Percentiles rank a stretch among this genome's conserved stretches.
Evolutionary conservation across 2,113 vertebrate species (phyloP).

Genomic region (Chlamydotis undulata): DNA sequence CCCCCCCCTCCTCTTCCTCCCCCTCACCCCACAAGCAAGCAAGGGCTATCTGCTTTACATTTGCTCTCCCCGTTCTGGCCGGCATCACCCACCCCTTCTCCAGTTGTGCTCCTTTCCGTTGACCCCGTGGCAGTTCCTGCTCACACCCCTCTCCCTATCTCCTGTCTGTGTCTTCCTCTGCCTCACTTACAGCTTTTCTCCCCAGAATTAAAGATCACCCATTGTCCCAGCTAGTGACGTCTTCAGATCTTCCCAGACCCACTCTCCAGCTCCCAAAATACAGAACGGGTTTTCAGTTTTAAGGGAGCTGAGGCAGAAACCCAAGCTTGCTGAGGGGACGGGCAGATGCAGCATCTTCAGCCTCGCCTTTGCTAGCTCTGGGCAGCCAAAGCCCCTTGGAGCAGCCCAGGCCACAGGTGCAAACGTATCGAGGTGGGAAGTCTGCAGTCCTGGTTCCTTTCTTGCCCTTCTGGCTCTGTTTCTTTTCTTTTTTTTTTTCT

Average conservation of each 20-base stretch:
- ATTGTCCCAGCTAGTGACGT: neutral
- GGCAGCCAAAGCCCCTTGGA: neutral
- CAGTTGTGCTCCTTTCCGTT: neutral
- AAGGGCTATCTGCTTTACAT: neutral
- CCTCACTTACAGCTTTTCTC: neutral
- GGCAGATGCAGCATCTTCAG: neutral
- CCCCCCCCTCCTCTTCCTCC: too few relatives aligned
- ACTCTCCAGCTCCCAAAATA: neutral
- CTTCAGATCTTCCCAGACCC: neutral
- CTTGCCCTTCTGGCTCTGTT: neutral
- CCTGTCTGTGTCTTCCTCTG: neutral
- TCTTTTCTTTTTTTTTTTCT: neutral
- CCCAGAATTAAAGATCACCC: neutral
- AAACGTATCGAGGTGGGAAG: neutral
- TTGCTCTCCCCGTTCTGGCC: neutral
- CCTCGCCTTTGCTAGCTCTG: neutral
- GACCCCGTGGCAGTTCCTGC: accelerated
- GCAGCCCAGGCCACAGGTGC: neutral
- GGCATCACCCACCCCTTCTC: neutral
- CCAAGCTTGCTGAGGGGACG: too few relatives aligned
- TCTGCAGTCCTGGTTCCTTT: neutral
- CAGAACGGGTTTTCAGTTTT: neutral
- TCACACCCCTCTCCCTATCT: neutral
- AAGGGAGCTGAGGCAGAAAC: neutral
- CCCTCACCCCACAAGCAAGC: neutral